Evolutionary conservation across 2,888 invertebrate genomes (phyloP).

Genomic region (Crocallis elinguaria): DNA sequence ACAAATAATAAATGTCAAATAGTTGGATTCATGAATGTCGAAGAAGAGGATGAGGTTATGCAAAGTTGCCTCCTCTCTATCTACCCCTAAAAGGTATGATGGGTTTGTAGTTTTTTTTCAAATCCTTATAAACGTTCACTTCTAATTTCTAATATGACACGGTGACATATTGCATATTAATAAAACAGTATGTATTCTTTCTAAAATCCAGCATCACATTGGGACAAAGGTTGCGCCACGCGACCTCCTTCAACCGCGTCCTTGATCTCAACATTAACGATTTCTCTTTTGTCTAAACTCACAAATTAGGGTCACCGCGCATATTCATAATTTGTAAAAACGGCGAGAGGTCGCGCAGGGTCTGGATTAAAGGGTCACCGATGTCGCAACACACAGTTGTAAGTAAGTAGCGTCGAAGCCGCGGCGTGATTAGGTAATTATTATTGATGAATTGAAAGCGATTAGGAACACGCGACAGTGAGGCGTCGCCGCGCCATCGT

Average conservation of each 20-base stretch:
- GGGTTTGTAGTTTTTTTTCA: too few species aligned
- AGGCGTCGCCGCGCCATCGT: neutral
- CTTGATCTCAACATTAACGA: slow-evolving; percentile 30
- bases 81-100: too few species aligned
- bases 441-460: slow-evolving; percentile 47
- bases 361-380: slow-evolving; percentile 22
- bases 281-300: slow-evolving; percentile 35
- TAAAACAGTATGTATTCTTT: too few species aligned
- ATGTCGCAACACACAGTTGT: slow-evolving; percentile 18
- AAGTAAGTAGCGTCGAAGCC: slow-evolving; percentile 20
- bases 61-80: too few species aligned
- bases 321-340: slow-evolving; percentile 22
- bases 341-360: slow-evolving; percentile 18
- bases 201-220: neutral
- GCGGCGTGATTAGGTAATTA: slow-evolving; percentile 45
- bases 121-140: too few species aligned
- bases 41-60: too few species aligned
- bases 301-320: slow-evolving; percentile 33
- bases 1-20: too few species aligned
- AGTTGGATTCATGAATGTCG: too few species aligned
- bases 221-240: slow-evolving; percentile 7
- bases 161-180: too few species aligned
- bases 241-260: slow-evolving; percentile 17
- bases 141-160: too few species aligned
- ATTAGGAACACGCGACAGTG: slow-evolving; percentile 52